Base-by-base conservation (phyloP, 2,888 invertebrate species). In the Epirrhoe tristata region DNA sequence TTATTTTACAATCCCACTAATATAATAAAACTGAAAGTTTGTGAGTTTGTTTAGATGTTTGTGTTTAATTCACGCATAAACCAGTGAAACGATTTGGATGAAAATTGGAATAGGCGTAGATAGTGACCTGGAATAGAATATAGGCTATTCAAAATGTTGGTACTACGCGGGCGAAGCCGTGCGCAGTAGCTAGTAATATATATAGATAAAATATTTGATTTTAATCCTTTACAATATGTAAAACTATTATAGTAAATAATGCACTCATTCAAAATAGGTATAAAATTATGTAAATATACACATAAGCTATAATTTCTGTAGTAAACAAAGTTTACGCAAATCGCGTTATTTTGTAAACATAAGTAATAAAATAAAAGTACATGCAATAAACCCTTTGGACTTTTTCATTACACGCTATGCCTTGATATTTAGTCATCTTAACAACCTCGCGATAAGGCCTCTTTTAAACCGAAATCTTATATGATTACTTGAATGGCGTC, bases 301-400 rank as follows among this genome's bases (percentile, higher is more conserved):
- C n/a, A 32, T 67, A 62, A 58, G 58, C 43, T 31, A 31, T 66
- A 36, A 51, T 57, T 54, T 63, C 60, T 54, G 43, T 64, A 61
- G 64, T 61, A 68, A 68, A 68, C 68, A 54, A 64, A 62, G 68
- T 64, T 68, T 62, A 65, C 68, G 64, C 68, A 50, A 52, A 46
- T 64, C 39, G 64, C 68, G 61, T 68, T 61, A 52, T 60, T 66
- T 60, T 58, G 24, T 60, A 48, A 48, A 48, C 16, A 12, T 57
- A 57, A 58, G 57, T 63, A 39, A 14, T 8, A n/a, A 53, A 61
- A 61, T 54, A 54, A 54, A 53, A 61, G 60, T 61, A 61, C 53
- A 61, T 61, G 39, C 32, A 61, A 16, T 34, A 54, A 31, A 57
- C 1, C 5, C 31, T 57, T 17, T 24, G n/a, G 16, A 36, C 58